A percentile compares a stretch with the other conserved stretches of the same genome.
These are phyloP conservation scores for Trachymyrmex septentrionalis DNA, from an alignment of 1,140 invertebrate species.

Conservation along the genomic window DNA sequence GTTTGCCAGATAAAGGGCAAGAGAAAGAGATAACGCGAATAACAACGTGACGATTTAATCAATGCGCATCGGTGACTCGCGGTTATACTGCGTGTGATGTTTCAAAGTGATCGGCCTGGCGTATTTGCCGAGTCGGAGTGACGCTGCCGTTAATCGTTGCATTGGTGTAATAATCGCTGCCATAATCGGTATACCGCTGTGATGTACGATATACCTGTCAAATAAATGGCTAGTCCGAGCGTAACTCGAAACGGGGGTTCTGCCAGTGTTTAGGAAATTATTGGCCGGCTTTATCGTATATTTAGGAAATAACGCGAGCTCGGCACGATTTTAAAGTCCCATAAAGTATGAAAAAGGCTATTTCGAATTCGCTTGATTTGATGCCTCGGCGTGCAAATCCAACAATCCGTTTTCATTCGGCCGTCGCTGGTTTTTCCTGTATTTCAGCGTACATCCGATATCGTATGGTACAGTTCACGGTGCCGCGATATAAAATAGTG, in stretches of 20 bases:
- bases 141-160: background rate
- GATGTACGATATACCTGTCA: background rate
- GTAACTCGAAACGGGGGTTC: background rate
- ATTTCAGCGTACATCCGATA: constrained; percentile 14
- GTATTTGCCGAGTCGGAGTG: constrained; percentile 22
- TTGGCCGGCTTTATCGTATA: background rate
- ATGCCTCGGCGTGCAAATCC: constrained; percentile 22
- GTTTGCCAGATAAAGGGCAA: constrained; percentile 24
- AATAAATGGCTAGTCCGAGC: background rate
- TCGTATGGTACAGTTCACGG: constrained; percentile 7
- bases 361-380: constrained; percentile 29
- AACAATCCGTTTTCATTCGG: constrained; percentile 30
- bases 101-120: constrained; percentile 38
- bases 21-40: background rate
- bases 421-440: background rate
- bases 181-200: constrained; percentile 30
- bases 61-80: constrained; percentile 63
- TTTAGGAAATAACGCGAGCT: constrained; percentile 15
- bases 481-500: constrained; percentile 18
- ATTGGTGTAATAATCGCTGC: constrained; percentile 33
- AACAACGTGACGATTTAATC: constrained; percentile 65
- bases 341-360: background rate
- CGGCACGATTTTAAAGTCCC: constrained; percentile 12
- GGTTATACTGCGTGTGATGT: constrained; percentile 32
- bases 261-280: constrained; percentile 38